Conservation (phyloP, 2,113 vertebrate genomes). For the Tringa solitaria region DNA sequence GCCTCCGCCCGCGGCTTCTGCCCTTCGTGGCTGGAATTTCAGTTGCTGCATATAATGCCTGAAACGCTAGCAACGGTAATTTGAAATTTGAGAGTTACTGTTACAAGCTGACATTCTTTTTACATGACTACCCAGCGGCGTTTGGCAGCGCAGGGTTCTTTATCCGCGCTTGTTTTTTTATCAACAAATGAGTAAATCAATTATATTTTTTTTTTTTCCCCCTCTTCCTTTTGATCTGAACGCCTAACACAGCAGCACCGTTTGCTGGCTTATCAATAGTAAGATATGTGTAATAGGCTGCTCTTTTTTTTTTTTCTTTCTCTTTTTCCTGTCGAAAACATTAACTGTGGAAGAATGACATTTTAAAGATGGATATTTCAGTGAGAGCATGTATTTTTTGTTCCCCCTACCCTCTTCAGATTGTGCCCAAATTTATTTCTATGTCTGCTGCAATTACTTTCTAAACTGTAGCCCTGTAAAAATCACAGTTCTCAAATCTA, state of each 20-base stretch:
- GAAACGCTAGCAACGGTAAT: neutral
- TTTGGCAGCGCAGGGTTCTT: neutral
- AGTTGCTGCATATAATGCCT: neutral
- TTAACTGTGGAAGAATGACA: neutral
- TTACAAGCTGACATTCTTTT: conserved; percentile 40
- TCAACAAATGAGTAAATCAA: neutral
- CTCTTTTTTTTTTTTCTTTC: neutral
- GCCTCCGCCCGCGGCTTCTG: neutral
- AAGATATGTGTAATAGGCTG: neutral
- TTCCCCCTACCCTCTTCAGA: neutral
- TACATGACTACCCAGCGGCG: neutral
- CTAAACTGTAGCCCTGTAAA: neutral
- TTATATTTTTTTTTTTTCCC: neutral
- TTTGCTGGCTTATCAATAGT: neutral
- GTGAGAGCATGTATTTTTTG: neutral
- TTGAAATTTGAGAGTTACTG: conserved; percentile 50
- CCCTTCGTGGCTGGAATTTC: neutral
- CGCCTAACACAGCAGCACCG: rapidly evolving
- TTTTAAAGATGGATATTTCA: neutral
- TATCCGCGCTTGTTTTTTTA: conserved; percentile 32
- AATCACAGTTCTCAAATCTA: neutral
- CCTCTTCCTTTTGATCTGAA: neutral
- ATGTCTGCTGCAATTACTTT: neutral
- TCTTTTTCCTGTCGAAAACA: neutral
- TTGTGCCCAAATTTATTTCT: neutral